Conservation (phyloP, 1,140 invertebrate genomes). For the Belonocnema kinseyi region DNA sequence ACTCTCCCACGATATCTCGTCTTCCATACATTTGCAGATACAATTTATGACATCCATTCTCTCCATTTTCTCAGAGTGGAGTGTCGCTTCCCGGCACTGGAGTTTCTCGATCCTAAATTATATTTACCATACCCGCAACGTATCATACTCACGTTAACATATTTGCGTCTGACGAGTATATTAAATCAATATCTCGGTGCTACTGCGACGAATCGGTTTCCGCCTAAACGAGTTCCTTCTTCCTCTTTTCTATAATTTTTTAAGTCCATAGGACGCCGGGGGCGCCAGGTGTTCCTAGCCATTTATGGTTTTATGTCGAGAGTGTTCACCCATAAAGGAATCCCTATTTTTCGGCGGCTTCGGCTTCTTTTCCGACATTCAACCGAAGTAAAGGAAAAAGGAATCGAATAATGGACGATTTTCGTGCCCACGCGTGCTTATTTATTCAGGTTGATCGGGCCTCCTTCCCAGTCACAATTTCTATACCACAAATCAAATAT, state of each 20-base stretch:
- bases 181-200: constrained; percentile 13
- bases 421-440: constrained; percentile 46
- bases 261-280: constrained; percentile 42
- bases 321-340: constrained; percentile 37
- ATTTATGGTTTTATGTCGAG: constrained; percentile 36
- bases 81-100: constrained; percentile 19
- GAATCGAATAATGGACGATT: constrained; percentile 53
- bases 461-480: constrained; percentile 49
- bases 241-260: constrained; percentile 46
- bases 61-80: constrained; percentile 28
- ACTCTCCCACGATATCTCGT: constrained; percentile 25
- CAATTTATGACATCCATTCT: constrained; percentile 31
- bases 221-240: neutral
- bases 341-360: constrained; percentile 48
- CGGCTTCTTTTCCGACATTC: constrained; percentile 39
- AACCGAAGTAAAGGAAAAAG: constrained; percentile 11
- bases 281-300: constrained; percentile 53
- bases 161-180: constrained; percentile 30
- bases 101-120: constrained; percentile 23
- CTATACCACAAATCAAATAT: constrained; percentile 43
- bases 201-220: constrained; percentile 37
- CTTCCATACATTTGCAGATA: constrained; percentile 29
- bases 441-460: constrained; percentile 52
- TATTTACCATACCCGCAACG: constrained; percentile 8
- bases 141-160: constrained; percentile 14